Evolutionary conservation across 2,797 vertebrate genomes (phyloP), one percentile per base, ranked within the genome.

Genomic region (Emys orbicularis): DNA sequence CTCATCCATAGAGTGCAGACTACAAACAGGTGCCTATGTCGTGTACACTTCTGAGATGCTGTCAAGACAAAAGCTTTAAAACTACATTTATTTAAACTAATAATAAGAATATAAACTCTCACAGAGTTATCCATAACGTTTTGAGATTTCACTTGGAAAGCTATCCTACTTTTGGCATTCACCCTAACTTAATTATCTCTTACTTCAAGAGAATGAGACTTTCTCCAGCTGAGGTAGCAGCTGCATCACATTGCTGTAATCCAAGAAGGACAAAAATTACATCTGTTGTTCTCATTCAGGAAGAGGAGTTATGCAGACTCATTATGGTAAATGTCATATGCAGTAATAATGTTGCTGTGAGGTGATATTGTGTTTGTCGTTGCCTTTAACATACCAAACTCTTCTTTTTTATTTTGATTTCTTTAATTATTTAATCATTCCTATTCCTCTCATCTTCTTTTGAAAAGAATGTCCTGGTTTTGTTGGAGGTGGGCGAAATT

Each of bases 171-270:
- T 90, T 81, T 93, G 89, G 85, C 77, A 84, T 65, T 95, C 65
- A 54, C n/a, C 25, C 79, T 87, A 88, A 84, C 16, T 93, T 92
- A 95, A 95, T 95, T 92, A 93, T 93, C 90, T 96, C 84, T 92
- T 92, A 84, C 44, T 81, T 93, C 79, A n/a, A 29, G 52, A 96
- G 72, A 96, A 94, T 79, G 6, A 82, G 72, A 94, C n/a, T 90
- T 94, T 87, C 72, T 86, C 54, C 1, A 15, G 8, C 91, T 93
- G 88, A 94, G 84, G 82, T 81, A 96, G 93, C 81, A 97, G 89
- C 92, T 96, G 86, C 76, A 89, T 92, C 65, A n/a, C 83, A 88
- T 23, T 92, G 79, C 79, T 90, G 74, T 8, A 93, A 95, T 86
- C 25, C 12, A 87, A 92, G 93, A 91, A 84, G 8, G 8, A 2